Evolutionary conservation across 1,140 invertebrate species (phyloP).

Genomic region (Anoplophora glabripennis): DNA sequence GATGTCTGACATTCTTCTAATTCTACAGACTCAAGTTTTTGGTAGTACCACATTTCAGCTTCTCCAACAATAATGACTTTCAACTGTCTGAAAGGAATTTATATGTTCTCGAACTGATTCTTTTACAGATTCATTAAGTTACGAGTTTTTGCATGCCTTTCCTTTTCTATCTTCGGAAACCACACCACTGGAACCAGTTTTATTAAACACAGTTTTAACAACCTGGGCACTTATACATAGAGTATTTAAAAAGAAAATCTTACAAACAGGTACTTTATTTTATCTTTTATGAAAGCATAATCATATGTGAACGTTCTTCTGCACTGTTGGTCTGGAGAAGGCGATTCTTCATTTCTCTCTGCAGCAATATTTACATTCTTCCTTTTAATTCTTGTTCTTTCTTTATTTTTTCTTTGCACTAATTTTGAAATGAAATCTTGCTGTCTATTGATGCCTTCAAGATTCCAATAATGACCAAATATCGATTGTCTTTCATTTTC

Average conservation of each 20-base stretch:
- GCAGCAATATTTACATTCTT: background rate
- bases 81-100: too few species aligned
- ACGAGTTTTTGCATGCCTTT: constrained; percentile 16
- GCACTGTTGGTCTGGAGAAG: background rate
- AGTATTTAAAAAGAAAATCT: too few species aligned
- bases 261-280: too few species aligned
- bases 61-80: too few species aligned
- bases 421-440: background rate
- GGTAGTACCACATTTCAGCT: too few species aligned
- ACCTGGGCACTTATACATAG: constrained; percentile 17
- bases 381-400: background rate
- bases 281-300: too few species aligned
- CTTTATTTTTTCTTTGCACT: background rate
- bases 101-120: constrained; percentile 12
- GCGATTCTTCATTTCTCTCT: background rate
- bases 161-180: constrained; percentile 14
- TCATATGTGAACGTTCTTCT: constrained; percentile 1
- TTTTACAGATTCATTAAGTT: constrained; percentile 7
- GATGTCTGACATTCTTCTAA: too few species aligned
- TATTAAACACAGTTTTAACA: constrained; percentile 13
- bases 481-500: constrained; percentile 9
- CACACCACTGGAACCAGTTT: constrained; percentile 6
- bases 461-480: constrained; percentile 8
- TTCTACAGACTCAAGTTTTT: too few species aligned
- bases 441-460: background rate